phyloP scores from a whole-genome alignment of 2,113 vertebrate genomes.

The Stegostoma tigrinum region DNA sequence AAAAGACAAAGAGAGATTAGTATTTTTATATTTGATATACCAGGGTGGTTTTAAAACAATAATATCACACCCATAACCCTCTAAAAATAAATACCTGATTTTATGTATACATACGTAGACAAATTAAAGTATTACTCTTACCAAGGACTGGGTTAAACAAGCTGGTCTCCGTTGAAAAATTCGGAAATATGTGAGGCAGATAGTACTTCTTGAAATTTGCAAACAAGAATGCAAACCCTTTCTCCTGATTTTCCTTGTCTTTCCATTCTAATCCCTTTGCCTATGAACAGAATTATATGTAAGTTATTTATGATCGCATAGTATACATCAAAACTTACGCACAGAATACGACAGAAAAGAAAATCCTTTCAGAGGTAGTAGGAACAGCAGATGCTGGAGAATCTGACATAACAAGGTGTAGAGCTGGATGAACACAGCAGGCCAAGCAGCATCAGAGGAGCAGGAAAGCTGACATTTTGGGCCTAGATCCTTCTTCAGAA shows the following conservation, averaged over 20 bases:
- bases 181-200: conserved; percentile 95
- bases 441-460: no score
- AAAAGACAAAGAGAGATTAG: background rate
- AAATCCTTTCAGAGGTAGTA: background rate
- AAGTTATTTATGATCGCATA: background rate
- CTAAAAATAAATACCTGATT: background rate
- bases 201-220: conserved; percentile 97
- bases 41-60: background rate
- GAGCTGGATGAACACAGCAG: no score
- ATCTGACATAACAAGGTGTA: no score
- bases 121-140: conserved; percentile 52
- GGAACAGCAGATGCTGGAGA: no score
- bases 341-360: background rate
- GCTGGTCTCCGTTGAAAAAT: conserved; percentile 90
- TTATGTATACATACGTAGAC: background rate
- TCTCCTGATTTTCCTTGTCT: conserved; percentile 96
- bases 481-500: no score
- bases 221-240: conserved; percentile 94
- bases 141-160: conserved; percentile 90
- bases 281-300: conserved; percentile 53
- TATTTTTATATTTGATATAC: background rate
- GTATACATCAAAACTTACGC: background rate
- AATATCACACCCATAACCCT: background rate
- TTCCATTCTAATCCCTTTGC: conserved; percentile 98
- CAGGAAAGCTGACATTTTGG: no score